phyloP scores from a whole-genome alignment of 2,888 invertebrate genomes.

The Spatulosminthurus flaviceps region DNA sequence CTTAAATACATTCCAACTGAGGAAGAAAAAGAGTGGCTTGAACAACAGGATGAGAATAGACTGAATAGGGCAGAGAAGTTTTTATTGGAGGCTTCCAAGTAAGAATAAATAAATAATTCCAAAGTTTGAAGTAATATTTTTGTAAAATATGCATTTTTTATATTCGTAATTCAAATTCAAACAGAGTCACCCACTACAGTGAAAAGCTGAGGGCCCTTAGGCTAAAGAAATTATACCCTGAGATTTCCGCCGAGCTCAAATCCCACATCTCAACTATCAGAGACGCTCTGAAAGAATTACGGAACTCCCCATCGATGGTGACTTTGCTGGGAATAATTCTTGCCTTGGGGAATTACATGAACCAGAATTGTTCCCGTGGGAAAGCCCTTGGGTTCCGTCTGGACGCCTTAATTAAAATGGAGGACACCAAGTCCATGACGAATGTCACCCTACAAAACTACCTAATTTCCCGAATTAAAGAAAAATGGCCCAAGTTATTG shows the following conservation, averaged over 20 bases:
- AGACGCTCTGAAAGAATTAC: constrained; percentile 87
- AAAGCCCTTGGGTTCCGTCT: constrained; percentile 87
- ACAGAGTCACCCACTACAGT: constrained; percentile 86
- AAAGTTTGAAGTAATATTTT: neutral
- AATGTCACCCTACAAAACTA: constrained; percentile 93
- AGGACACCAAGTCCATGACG: constrained; percentile 94
- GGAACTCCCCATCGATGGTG: constrained; percentile 78
- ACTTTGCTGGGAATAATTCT: constrained; percentile 87
- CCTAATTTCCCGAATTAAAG: constrained; percentile 70
- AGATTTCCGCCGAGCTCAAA: constrained; percentile 84
- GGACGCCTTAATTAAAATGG: constrained; percentile 75
- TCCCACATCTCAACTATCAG: constrained; percentile 86
- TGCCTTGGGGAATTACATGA: constrained; percentile 95
- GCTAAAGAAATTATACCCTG: constrained; percentile 94
- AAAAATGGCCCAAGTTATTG: constrained; percentile 49
- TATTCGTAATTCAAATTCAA: neutral
- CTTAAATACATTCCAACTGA: constrained; percentile 96
- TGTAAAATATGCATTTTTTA: neutral
- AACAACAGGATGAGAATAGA: constrained; percentile 92
- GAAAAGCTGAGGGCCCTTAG: constrained; percentile 83
- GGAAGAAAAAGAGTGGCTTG: constrained; percentile 89
- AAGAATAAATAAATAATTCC: constrained; percentile 20
- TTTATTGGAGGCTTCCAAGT: constrained; percentile 54
- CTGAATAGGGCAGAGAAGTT: constrained; percentile 73
- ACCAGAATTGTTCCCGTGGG: constrained; percentile 82